Evolutionary conservation across 1,140 invertebrate genomes (phyloP), one percentile per base, ranked within the genome.

Genomic region (Protaetia brevitarsis): DNA sequence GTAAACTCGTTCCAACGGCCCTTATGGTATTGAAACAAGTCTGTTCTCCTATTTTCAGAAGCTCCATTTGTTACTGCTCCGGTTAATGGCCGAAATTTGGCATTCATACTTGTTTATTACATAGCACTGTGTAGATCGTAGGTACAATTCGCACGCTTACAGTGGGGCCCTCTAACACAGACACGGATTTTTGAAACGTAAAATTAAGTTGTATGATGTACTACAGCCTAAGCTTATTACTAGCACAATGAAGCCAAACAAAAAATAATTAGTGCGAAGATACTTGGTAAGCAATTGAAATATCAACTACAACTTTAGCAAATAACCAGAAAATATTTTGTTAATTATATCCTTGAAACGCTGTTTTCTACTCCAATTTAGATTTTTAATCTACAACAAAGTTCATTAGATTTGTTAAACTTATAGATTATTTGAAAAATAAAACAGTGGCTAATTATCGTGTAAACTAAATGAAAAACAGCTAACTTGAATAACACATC

Each of bases 51-150:
- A 45, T 45, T 45, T 45, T 45, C 23, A 8, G 7, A 13, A 19
- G n/a, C 16, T 45, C 41, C 10, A 27, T 28, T 58, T 57, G 51
- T 57, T 58, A 28, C 56, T 27, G 56, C 16, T 58, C 26, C 56
- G 56, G 56, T 58, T 58, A 58, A 58, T 58, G 56, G 56, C 56
- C 56, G 56, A 58, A 58, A 58, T 58, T 58, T 58, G 56, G 56
- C 56, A 58, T 58, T 11, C 56, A 6, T 23, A 28, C 56, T 58
- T 58, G 56, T 58, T 58, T 58, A 58, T 58, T 28, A 30, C 56
- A 58, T 8, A n/a, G 31, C 7, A 6, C n/a, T 34, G 6, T 34
- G 31, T 34, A n/a, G 31, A 58, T 21, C 16, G 41, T 23, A 19
- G 13, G 8, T 45, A 45, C 41, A 45, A 45, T 45, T 8, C 34